A percentile compares a stretch with the other conserved stretches of the same genome.
These are phyloP conservation scores for Archips xylosteana DNA, from an alignment of 2,888 invertebrate species.

Conservation along the genomic window DNA sequence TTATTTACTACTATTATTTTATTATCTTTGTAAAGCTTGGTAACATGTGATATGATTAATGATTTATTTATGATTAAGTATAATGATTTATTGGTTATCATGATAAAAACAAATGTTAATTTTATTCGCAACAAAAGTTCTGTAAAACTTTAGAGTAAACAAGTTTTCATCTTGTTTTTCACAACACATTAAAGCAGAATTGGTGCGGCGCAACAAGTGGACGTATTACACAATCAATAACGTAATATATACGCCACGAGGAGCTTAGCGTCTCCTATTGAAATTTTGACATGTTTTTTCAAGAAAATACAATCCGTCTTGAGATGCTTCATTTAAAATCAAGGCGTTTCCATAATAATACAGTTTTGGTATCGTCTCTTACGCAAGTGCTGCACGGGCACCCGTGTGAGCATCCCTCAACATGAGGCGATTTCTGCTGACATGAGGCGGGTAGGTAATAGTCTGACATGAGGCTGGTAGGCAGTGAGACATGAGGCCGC, in stretches of 20 bases:
- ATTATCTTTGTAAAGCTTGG: too few species aligned
- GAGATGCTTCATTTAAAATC: constrained; percentile 52
- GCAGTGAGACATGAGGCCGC: too few species aligned
- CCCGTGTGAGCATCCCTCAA: neutral
- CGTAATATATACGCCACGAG: constrained; percentile 51
- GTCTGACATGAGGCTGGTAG: neutral
- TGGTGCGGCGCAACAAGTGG: constrained; percentile 59
- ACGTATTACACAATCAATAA: constrained; percentile 57
- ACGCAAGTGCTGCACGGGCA: constrained; percentile 34
- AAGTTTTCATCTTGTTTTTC: constrained; percentile 34
- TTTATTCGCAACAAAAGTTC: constrained; percentile 7
- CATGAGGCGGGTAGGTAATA: neutral
- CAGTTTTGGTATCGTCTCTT: constrained; percentile 47
- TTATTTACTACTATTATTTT: too few species aligned
- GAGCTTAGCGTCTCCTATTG: constrained; percentile 42
- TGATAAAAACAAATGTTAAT: constrained; percentile 8
- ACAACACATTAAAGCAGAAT: constrained; percentile 25
- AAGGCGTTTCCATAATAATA: constrained; percentile 58
- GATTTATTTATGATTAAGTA: too few species aligned
- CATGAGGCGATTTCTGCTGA: neutral
- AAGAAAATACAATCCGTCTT: constrained; percentile 54
- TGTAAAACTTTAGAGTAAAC: constrained; percentile 30
- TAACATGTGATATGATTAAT: too few species aligned
- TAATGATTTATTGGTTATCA: neutral
- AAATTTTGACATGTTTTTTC: constrained; percentile 49